These are phyloP conservation scores for Aepyceros melampus DNA, from an alignment of 2,113 vertebrate species.

Conservation along the genomic window DNA sequence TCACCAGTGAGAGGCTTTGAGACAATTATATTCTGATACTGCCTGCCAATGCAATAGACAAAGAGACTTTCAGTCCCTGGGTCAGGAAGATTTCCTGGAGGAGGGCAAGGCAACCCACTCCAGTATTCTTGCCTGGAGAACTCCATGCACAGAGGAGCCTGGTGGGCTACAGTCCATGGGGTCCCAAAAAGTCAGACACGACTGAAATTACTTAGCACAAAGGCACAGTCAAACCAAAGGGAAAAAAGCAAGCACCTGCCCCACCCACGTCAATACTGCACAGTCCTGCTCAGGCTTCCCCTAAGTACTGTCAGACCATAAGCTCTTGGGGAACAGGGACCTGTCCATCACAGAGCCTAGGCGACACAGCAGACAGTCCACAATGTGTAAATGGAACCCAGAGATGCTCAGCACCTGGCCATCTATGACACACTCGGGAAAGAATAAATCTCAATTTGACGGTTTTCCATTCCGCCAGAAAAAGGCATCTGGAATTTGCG, in stretches of 20 bases:
- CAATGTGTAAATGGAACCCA: not conserved
- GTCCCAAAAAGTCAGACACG: not conserved
- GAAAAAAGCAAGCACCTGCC: not conserved
- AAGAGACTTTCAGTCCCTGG: not conserved
- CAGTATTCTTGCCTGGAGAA: not conserved
- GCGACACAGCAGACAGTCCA: not conserved
- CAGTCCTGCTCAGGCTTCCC: not conserved
- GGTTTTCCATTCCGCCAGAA: not conserved
- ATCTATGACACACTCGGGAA: not conserved
- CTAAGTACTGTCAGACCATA: not conserved
- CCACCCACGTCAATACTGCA: not conserved
- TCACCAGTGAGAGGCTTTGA: not conserved
- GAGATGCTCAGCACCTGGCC: not conserved
- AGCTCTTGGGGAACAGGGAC: not conserved
- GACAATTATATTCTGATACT: not conserved
- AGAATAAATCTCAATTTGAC: not conserved
- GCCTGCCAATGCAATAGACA: not conserved
- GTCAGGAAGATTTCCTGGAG: not conserved
- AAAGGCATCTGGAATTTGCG: not conserved
- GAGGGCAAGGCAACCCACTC: not conserved
- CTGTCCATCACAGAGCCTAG: not conserved
- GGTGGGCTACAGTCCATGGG: not conserved
- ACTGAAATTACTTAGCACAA: not conserved
- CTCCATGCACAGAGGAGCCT: not conserved
- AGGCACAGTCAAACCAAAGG: not conserved